Base-by-base conservation (phyloP, 2,888 invertebrate species). In the Rhagium mordax region DNA sequence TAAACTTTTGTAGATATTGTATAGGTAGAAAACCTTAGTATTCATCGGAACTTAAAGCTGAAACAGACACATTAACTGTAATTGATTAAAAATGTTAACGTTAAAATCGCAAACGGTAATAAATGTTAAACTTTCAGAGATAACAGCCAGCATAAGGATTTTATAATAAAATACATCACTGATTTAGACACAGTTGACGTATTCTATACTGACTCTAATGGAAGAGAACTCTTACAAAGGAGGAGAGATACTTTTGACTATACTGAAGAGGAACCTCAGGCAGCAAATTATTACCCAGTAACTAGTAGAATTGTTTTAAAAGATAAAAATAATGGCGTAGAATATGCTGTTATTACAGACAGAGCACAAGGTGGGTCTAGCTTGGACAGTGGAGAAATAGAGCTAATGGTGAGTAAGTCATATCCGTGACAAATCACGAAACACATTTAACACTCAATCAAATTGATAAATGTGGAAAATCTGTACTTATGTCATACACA, bases 141-240 rank as follows among this genome's bases (percentile, higher is more conserved):
- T n/a, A n/a, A n/a, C n/a, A n/a, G n/a, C n/a, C n/a, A n/a, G n/a
- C n/a, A 94, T 0, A 93, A 92, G 81, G 95, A 95, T 84, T 89
- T 95, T 0, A 91, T 95, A 7, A 91, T 90, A 4, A 88, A 91
- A 8, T 94, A 92, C 85, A 87, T 87, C 1, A 90, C 92, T 0
- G 88, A 91, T 79, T 83, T 94, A 53, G 85, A 87, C n/a, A 90
- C 29, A 18, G 3, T 87, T 8, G 89, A 89, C 0, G 86, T 85
- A 0, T 95, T 95, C 87, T 94, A 90, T 86, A 95, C 95, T 0
- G 95, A 95, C 87, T 91, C 94, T 7, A 95, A 95, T 85, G 93
- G 94, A 0, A 87, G 95, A 13, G 92, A 94, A 85, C 90, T 93
- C 87, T 87, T 94, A 76, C 88, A 89, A 81, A 85, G 94, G 73